phyloP scores from a whole-genome alignment of 2,888 invertebrate genomes.

The Graphium colonna region DNA sequence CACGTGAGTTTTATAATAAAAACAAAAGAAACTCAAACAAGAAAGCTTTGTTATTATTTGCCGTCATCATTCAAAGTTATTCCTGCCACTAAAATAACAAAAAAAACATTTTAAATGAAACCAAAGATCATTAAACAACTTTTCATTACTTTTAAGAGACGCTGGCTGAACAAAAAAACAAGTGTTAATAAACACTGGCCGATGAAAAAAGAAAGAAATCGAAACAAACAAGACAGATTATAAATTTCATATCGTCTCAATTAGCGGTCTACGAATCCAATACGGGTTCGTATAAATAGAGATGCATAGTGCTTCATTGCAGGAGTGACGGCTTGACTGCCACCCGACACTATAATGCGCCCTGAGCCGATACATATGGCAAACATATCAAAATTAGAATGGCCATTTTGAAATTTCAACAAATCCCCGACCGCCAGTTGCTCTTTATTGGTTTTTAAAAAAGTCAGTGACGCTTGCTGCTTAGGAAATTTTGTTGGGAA shows the following conservation, averaged over 20 bases:
- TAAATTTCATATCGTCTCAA: slow-evolving; percentile 25
- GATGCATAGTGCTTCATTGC: slow-evolving; percentile 45
- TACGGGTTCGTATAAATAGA: slow-evolving; percentile 50
- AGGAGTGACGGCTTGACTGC: slow-evolving; percentile 45
- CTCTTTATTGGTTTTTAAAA: slow-evolving; percentile 4
- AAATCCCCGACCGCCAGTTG: not conserved
- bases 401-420: slow-evolving; percentile 36
- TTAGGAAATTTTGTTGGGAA: not conserved
- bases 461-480: not conserved
- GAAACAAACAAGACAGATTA: slow-evolving; percentile 20
- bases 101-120: too few relatives aligned
- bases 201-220: slow-evolving; percentile 1
- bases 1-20: too few relatives aligned
- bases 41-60: too few relatives aligned
- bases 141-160: too few relatives aligned
- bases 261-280: slow-evolving; percentile 20
- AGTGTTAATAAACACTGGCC: not conserved
- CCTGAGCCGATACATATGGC: slow-evolving; percentile 74
- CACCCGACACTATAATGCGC: slow-evolving; percentile 74
- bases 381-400: slow-evolving; percentile 51
- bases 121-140: not conserved
- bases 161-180: too few relatives aligned
- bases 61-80: too few relatives aligned
- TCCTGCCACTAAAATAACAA: too few relatives aligned
- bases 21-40: too few relatives aligned